Evolutionary conservation across 2,797 vertebrate genomes (phyloP).

Genomic region (Euphonia xanthogaster): DNA sequence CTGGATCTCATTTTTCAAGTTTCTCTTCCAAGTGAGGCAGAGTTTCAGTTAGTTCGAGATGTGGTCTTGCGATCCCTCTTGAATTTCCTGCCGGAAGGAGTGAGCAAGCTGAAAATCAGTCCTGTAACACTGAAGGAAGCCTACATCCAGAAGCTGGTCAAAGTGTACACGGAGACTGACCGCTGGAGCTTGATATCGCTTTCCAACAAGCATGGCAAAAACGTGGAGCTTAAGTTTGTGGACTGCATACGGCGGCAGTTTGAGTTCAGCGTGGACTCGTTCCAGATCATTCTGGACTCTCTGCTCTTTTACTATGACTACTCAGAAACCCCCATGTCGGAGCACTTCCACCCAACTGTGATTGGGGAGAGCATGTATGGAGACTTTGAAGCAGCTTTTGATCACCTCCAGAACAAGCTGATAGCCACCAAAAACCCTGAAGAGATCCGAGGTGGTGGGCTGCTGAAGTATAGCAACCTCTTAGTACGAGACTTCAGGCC

Average conservation of each 20-base stretch:
- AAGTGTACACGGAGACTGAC: constrained; percentile 92
- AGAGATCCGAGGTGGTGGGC: constrained; percentile 94
- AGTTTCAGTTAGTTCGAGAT: constrained; percentile 91
- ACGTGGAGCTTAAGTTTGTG: constrained; percentile 97
- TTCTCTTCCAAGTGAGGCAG: constrained; percentile 84
- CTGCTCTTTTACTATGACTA: constrained; percentile 88
- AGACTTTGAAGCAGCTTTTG: constrained; percentile 85
- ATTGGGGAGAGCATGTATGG: constrained; percentile 92
- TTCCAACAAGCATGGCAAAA: constrained; percentile 94
- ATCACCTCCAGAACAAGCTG: constrained; percentile 89
- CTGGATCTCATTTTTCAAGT: constrained; percentile 96
- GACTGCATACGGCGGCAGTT: constrained; percentile 94
- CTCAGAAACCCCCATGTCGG: constrained; percentile 81
- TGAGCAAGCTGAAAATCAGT: constrained; percentile 93
- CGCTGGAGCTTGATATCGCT: constrained; percentile 98
- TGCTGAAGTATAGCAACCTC: constrained; percentile 98
- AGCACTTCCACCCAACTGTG: constrained; percentile 86
- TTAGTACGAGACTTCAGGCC: constrained; percentile 91
- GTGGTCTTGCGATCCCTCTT: constrained; percentile 91
- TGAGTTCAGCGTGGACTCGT: constrained; percentile 98
- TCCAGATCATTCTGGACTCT: constrained; percentile 95
- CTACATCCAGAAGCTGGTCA: constrained; percentile 96
- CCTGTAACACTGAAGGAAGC: constrained; percentile 92
- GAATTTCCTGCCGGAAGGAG: constrained; percentile 93
- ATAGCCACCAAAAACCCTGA: constrained; percentile 96